phyloP scores from a whole-genome alignment of 2,797 vertebrate species.

The Parauchenoglanis ngamensis region DNA sequence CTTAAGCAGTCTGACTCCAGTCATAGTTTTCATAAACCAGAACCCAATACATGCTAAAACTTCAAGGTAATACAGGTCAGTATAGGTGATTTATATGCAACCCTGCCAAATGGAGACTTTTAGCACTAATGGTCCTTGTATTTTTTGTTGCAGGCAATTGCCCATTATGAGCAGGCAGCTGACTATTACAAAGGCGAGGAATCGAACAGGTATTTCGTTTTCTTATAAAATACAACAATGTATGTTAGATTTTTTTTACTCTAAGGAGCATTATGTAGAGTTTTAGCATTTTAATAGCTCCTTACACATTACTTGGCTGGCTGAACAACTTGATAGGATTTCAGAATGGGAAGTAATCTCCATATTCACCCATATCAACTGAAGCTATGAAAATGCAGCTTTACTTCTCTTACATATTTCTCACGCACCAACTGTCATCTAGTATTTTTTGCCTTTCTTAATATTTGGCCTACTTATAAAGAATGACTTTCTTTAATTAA shows the following conservation, averaged over 20 bases:
- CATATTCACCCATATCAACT: background rate
- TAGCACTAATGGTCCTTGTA: background rate
- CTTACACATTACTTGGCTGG: background rate
- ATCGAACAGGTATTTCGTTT: constrained; percentile 76
- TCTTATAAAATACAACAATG: background rate
- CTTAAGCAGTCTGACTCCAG: background rate
- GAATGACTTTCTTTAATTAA: background rate
- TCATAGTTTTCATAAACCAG: background rate
- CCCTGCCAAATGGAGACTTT: background rate
- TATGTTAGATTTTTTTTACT: background rate
- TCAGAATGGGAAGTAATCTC: background rate
- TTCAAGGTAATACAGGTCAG: constrained; percentile 1
- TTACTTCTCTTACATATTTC: background rate
- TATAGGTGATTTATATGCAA: background rate
- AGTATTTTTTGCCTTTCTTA: background rate
- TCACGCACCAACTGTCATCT: background rate
- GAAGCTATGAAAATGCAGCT: background rate
- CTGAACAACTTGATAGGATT: constrained; percentile 8
- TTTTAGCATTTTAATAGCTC: constrained; percentile 11
- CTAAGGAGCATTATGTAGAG: background rate
- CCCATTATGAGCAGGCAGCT: constrained; percentile 82
- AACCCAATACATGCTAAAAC: background rate
- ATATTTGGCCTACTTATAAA: background rate
- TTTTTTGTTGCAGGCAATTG: constrained; percentile 72
- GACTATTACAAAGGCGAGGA: constrained; percentile 85